phyloP scores from a whole-genome alignment of 2,888 invertebrate species.

The Gryllus longicercus region DNA sequence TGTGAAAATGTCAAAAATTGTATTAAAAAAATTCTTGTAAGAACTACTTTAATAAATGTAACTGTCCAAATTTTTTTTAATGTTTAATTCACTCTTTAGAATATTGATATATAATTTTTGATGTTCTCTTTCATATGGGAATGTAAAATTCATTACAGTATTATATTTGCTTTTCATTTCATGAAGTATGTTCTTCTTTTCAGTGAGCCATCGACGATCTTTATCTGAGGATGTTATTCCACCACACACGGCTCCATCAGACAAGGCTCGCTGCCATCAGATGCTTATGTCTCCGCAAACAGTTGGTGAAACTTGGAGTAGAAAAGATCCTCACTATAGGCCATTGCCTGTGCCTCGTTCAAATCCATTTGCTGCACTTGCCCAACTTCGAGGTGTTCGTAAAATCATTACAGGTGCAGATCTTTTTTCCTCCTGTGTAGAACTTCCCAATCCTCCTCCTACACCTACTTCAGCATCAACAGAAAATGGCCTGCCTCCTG shows the following conservation, averaged over 20 bases:
- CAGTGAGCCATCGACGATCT: constrained; percentile 68
- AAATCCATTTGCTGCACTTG: constrained; percentile 72
- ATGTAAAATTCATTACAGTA: no score
- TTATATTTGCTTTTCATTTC: no score
- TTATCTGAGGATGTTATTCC: constrained; percentile 67
- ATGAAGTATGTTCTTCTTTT: constrained; percentile 27
- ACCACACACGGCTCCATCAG: constrained; percentile 63
- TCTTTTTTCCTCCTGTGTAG: constrained; percentile 72
- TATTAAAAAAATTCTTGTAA: no score
- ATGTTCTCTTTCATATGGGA: no score
- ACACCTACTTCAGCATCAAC: constrained; percentile 38
- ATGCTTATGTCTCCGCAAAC: constrained; percentile 59
- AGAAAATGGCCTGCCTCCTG: constrained; percentile 23
- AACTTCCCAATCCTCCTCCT: constrained; percentile 67
- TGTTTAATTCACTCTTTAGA: no score
- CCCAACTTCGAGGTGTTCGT: constrained; percentile 74
- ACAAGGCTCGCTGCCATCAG: constrained; percentile 70
- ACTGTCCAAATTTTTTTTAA: no score
- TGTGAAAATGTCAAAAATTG: no score
- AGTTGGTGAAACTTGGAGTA: constrained; percentile 81
- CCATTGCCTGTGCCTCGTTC: constrained; percentile 56
- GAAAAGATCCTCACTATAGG: constrained; percentile 77
- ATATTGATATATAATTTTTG: no score
- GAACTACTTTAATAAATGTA: no score
- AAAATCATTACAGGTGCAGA: constrained; percentile 58